Evolutionary conservation across 2,888 invertebrate species (phyloP).

Genomic region (Ctena decussata): DNA sequence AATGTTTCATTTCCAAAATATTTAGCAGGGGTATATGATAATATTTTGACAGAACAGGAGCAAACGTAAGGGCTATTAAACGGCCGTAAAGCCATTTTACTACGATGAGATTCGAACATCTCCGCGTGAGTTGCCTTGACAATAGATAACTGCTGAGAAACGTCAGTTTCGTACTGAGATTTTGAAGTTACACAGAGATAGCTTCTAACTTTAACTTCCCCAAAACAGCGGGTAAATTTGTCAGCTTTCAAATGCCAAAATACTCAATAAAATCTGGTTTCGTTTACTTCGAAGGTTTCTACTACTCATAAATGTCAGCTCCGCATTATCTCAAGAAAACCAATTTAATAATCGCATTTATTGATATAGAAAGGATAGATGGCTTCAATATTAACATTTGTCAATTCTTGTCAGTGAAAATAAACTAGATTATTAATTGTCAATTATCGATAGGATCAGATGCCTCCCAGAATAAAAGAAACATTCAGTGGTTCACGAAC

Average conservation of each 20-base stretch:
- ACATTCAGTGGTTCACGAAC: no score
- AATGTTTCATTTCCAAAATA: slow-evolving; percentile 33
- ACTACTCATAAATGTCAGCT: slow-evolving; percentile 46
- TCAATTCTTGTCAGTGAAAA: not conserved
- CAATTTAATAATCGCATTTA: not conserved
- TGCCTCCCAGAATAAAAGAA: not conserved
- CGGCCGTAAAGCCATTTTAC: not conserved
- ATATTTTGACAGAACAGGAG: not conserved
- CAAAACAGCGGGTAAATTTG: slow-evolving; percentile 68
- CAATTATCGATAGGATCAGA: not conserved
- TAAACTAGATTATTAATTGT: not conserved
- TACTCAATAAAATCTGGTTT: slow-evolving; percentile 42
- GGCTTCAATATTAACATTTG: not conserved
- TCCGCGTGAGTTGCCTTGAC: slow-evolving; percentile 32
- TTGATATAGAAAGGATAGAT: not conserved
- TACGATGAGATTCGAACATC: not conserved
- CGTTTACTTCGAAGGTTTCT: slow-evolving; percentile 36
- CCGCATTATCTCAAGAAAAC: not conserved
- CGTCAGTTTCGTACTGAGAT: not conserved
- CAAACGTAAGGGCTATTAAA: not conserved
- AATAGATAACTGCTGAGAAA: not conserved
- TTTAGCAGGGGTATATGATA: slow-evolving; percentile 11
- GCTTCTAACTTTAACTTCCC: slow-evolving; percentile 17
- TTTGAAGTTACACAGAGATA: slow-evolving; percentile 60
- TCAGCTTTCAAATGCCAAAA: slow-evolving; percentile 68